Evolutionary conservation across 2,113 vertebrate genomes (phyloP).

Genomic region (Percopsis transmontana): DNA sequence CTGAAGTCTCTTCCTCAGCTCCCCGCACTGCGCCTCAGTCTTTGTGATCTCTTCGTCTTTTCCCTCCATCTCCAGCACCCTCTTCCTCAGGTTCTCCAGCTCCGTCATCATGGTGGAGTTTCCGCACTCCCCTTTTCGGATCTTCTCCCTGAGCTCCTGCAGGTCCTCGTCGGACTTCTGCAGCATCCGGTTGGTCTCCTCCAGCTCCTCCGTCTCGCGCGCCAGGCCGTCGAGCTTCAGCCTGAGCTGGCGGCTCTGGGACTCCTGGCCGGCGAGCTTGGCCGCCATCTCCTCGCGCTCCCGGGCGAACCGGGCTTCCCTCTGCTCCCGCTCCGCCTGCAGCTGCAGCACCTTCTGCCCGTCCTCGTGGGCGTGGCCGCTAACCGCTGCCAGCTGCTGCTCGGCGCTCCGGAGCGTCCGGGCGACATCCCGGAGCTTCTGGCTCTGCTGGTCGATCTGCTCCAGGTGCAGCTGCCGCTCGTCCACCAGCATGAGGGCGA

Average conservation of each 20-base stretch:
- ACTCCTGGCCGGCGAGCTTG: conserved; percentile 86
- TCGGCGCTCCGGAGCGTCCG: conserved; percentile 89
- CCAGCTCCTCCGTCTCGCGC: conserved; percentile 86
- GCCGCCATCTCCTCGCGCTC: conserved; percentile 90
- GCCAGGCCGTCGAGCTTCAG: conserved; percentile 83
- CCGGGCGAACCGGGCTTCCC: conserved; percentile 79
- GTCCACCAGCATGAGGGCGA: conserved; percentile 95
- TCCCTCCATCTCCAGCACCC: conserved; percentile 94
- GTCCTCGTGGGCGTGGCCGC: conserved; percentile 83
- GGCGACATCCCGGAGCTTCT: conserved; percentile 88
- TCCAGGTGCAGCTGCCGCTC: conserved; percentile 93
- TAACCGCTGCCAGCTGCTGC: conserved; percentile 77
- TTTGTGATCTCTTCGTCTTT: conserved; percentile 96
- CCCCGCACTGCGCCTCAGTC: conserved; percentile 87
- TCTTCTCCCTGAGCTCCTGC: conserved; percentile 89
- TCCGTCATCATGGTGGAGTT: conserved; percentile 88
- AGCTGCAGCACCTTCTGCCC: conserved; percentile 86
- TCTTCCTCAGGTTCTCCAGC: conserved; percentile 91
- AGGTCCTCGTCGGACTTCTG: conserved; percentile 91
- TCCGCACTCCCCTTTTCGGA: conserved; percentile 89
- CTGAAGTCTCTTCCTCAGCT: conserved; percentile 87
- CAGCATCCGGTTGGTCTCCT: conserved; percentile 86
- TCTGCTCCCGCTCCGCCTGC: conserved; percentile 87
- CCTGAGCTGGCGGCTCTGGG: conserved; percentile 86
- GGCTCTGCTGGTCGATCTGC: conserved; percentile 88